A percentile compares a stretch with the other conserved stretches of the same genome.
phyloP scores from a whole-genome alignment of 2,888 invertebrate genomes.

The Dolomedes plantarius region DNA sequence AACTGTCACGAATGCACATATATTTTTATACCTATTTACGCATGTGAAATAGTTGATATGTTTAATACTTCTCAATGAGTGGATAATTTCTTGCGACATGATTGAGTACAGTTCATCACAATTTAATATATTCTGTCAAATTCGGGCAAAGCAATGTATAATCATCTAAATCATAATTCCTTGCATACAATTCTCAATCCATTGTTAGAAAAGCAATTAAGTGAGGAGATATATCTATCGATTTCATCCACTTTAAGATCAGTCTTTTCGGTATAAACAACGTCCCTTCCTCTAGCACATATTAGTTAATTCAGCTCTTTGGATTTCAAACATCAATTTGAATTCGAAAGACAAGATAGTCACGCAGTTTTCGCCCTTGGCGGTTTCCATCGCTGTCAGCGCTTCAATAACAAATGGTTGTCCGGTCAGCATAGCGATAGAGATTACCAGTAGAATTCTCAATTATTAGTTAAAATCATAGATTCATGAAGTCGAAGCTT shows the following conservation, averaged over 20 bases:
- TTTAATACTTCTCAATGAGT: no score
- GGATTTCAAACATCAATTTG: not conserved
- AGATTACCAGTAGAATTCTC: not conserved
- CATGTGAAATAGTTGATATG: no score
- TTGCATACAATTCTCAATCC: not conserved
- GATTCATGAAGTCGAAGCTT: not conserved
- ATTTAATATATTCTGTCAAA: not conserved
- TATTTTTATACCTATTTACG: no score
- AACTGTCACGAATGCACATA: no score
- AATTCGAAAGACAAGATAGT: not conserved
- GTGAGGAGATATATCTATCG: not conserved
- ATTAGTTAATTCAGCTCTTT: slow-evolving; percentile 3
- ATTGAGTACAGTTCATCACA: no score
- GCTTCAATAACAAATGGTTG: not conserved
- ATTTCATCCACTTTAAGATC: not conserved
- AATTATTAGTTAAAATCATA: not conserved
- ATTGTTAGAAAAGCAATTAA: slow-evolving; percentile 2
- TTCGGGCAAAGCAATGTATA: not conserved
- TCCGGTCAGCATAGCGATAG: not conserved
- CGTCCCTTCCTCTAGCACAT: not conserved
- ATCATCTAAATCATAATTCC: not conserved
- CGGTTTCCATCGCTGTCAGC: not conserved
- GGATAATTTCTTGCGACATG: no score
- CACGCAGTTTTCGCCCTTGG: not conserved
- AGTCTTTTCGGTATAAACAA: not conserved